Conservation (phyloP, 2,888 invertebrate species). For the Brachypalpus laphriformis region DNA sequence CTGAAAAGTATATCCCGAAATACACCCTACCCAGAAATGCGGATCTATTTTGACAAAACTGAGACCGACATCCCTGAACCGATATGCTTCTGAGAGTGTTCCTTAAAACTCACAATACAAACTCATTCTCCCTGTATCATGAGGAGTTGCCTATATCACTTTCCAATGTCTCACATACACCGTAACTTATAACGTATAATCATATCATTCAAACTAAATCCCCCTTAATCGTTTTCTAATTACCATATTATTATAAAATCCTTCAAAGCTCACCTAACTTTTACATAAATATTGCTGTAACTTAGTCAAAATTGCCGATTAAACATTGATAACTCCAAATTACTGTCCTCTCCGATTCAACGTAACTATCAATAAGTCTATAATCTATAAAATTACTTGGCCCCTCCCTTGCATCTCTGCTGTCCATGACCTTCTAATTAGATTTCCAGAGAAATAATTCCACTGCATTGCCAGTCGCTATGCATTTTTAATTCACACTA, state of each 20-base stretch:
- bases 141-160: too few relatives aligned
- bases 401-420: background rate
- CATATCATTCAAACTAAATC: background rate
- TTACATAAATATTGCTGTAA: conserved; percentile 39
- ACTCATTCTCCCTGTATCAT: too few relatives aligned
- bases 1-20: too few relatives aligned
- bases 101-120: too few relatives aligned
- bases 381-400: background rate
- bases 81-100: too few relatives aligned
- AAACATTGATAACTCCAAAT: conserved; percentile 39
- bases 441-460: conserved; percentile 12
- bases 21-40: too few relatives aligned
- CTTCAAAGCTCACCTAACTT: conserved; percentile 13
- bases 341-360: background rate
- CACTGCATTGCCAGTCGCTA: conserved; percentile 35
- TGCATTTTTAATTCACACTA: conserved; percentile 57
- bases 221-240: conserved; percentile 26
- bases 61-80: too few relatives aligned
- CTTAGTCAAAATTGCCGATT: conserved; percentile 31
- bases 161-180: background rate
- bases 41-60: too few relatives aligned
- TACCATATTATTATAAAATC: conserved; percentile 19
- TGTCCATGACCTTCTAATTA: conserved; percentile 59
- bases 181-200: background rate
- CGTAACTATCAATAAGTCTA: background rate